Evolutionary conservation across 2,888 invertebrate genomes (phyloP).

Genomic region (Melinaea marsaeus): DNA sequence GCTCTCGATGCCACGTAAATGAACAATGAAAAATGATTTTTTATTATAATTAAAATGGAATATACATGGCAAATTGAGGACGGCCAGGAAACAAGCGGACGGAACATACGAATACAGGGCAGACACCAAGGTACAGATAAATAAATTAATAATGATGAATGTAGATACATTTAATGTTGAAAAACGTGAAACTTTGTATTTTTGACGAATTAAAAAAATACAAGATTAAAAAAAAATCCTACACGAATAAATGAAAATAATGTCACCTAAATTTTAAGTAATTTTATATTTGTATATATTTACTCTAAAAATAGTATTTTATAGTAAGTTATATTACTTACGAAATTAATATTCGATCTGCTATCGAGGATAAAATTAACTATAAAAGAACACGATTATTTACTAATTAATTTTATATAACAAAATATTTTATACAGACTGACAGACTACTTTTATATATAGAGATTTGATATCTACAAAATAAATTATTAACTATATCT

Average conservation of each 20-base stretch:
- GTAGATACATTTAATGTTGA: not conserved
- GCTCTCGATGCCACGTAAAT: slow-evolving; percentile 45
- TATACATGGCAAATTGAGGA: slow-evolving; percentile 73
- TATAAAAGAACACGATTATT: no score
- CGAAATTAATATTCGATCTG: no score
- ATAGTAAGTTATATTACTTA: no score
- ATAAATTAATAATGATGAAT: not conserved
- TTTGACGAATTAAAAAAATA: not conserved
- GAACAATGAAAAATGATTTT: slow-evolving; percentile 32
- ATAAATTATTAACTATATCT: no score
- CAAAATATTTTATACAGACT: no score
- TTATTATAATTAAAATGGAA: slow-evolving; percentile 61
- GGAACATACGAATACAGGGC: slow-evolving; percentile 45
- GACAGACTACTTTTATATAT: no score
- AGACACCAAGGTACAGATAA: slow-evolving; percentile 56
- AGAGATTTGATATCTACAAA: no score
- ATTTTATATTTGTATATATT: no score
- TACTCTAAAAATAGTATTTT: not conserved
- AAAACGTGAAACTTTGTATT: not conserved
- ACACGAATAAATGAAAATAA: not conserved
- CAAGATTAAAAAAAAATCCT: not conserved
- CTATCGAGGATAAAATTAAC: no score
- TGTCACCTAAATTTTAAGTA: not conserved
- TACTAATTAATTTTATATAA: no score
- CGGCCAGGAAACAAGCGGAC: slow-evolving; percentile 50